Conservation (phyloP, 2,888 invertebrate species). For the Hydriomena furcata region DNA sequence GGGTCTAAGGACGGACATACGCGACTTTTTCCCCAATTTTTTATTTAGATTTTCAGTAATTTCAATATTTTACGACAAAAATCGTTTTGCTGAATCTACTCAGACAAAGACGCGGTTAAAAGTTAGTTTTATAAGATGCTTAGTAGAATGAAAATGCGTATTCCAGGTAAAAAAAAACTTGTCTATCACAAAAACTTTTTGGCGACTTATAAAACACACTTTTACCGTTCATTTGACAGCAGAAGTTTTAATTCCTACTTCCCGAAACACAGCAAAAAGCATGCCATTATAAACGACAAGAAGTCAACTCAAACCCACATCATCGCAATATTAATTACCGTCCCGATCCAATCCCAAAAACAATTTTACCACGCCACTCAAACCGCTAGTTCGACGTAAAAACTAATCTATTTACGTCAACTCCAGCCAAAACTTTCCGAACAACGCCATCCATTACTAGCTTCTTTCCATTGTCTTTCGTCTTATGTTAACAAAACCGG, state of each 20-base stretch:
- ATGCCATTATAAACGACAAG: not conserved
- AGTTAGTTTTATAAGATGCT: too few species aligned
- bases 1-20: too few species aligned
- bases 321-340: slow-evolving; percentile 29
- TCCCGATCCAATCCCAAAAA: slow-evolving; percentile 25
- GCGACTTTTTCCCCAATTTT: too few species aligned
- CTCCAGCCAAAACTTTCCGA: slow-evolving; percentile 1
- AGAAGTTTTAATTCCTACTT: not conserved
- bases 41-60: too few species aligned
- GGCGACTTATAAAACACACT: too few species aligned
- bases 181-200: too few species aligned
- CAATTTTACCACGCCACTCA: slow-evolving; percentile 31
- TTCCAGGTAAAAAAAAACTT: too few species aligned
- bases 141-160: too few species aligned
- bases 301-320: slow-evolving; percentile 13
- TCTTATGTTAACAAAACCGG: slow-evolving; percentile 4
- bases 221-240: not conserved
- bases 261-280: not conserved
- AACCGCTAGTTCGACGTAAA: slow-evolving; percentile 19
- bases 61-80: too few species aligned
- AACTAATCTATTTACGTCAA: slow-evolving; percentile 27
- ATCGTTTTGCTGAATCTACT: too few species aligned
- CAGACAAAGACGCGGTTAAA: too few species aligned
- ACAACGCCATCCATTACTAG: slow-evolving; percentile 11
- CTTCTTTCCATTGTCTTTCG: not conserved